phyloP scores from a whole-genome alignment of 2,888 invertebrate genomes.

The Cosmorhoe ocellata region DNA sequence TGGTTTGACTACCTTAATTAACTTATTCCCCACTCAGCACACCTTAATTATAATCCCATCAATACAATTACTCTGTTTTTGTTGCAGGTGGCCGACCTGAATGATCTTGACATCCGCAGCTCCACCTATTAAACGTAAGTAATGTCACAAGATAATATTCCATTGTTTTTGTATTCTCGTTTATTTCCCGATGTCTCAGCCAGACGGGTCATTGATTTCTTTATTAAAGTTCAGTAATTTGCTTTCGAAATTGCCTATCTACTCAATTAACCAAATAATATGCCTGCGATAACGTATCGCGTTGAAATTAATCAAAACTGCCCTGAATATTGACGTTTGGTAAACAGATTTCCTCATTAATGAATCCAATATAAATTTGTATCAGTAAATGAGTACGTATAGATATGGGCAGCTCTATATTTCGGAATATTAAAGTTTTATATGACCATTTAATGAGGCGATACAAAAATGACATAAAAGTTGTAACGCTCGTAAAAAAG shows the following conservation, averaged over 20 bases:
- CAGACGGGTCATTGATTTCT: slow-evolving; percentile 46
- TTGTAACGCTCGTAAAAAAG: slow-evolving; percentile 8
- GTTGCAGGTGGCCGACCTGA: slow-evolving; percentile 73
- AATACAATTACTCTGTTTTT: slow-evolving; percentile 50
- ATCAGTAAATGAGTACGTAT: slow-evolving; percentile 10
- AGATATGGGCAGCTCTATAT: slow-evolving; percentile 13
- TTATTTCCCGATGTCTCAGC: slow-evolving; percentile 32
- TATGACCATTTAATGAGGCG: slow-evolving; percentile 6
- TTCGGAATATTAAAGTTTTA: slow-evolving; percentile 8
- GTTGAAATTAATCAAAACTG: slow-evolving; percentile 53
- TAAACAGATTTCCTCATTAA: slow-evolving; percentile 39
- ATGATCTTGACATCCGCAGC: slow-evolving; percentile 67
- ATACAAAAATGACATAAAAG: slow-evolving; percentile 15
- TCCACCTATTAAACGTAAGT: slow-evolving; percentile 74
- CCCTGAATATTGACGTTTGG: slow-evolving; percentile 47
- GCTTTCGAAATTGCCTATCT: slow-evolving; percentile 23
- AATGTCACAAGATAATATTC: slow-evolving; percentile 26
- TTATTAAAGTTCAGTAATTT: slow-evolving; percentile 35
- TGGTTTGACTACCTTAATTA: neutral
- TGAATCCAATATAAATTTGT: slow-evolving; percentile 25
- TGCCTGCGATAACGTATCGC: slow-evolving; percentile 48
- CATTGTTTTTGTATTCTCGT: slow-evolving; percentile 27
- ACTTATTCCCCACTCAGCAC: slow-evolving; percentile 5
- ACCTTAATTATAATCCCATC: slow-evolving; percentile 47
- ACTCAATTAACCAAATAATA: slow-evolving; percentile 42